Evolutionary conservation across 2,113 vertebrate genomes (phyloP), one percentile per base, ranked within the genome.

Genomic region (Tiliqua scincoides): DNA sequence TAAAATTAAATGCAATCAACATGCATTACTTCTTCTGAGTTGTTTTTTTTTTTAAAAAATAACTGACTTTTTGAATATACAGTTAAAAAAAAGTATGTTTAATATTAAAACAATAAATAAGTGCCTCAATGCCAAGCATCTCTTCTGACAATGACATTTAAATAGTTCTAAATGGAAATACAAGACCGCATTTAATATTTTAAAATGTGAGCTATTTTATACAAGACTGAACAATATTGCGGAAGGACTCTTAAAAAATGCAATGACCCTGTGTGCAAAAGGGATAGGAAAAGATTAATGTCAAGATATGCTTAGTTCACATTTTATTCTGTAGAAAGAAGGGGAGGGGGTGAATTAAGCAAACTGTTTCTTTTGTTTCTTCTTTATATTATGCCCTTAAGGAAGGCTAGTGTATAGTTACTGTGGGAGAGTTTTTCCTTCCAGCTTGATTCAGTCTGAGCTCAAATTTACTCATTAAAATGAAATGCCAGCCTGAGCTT

Each of bases 1-100:
- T 11, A 32, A 68, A 7, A 68, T 68, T 32, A n/a, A 27, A n/a
- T 68, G 65, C 65, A 11, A 17, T n/a, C n/a, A 68, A 68, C n/a
- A 14, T 92, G 93, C 89, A 90, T 54, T 88, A 85, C 52, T 82
- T 86, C 70, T 79, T 91, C 86, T 89, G 81, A n/a, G 63, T 2
- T 32, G 14, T n/a, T 0, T 91, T 94, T 91, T 92, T n/a, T n/a
- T n/a, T n/a, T n/a, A n/a, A n/a, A n/a, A 82, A 93, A 85, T 95
- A 90, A 89, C 78, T 92, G 74, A 8, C 43, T 48, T 93, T 89
- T 72, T 80, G 77, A 94, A 93, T 94, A 92, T 91, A 77, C n/a
- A n/a, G n/a, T n/a, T n/a, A n/a, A n/a, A n/a, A 88, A 90, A 14
- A 82, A 71, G 74, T 2, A 85, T 95, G 43, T 96, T 93, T 91